Evolutionary conservation across 2,888 invertebrate genomes (phyloP).

Genomic region (Caenorhabditis macrosperma): DNA sequence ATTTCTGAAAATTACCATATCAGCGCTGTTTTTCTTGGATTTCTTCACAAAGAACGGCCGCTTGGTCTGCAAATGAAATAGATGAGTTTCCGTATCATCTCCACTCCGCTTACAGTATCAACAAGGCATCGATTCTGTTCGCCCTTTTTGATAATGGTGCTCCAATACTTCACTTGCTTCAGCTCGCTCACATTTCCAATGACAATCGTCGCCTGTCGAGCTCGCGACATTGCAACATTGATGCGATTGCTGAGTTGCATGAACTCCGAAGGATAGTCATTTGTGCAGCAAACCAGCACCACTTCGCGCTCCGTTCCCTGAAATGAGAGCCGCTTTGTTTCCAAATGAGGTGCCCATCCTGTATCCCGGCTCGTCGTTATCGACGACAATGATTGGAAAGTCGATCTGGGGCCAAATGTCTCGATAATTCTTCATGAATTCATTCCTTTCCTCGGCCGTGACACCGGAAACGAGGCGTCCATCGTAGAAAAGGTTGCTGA

Average conservation of each 20-base stretch:
- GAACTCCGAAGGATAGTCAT: constrained; percentile 13
- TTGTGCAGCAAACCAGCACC: constrained; percentile 27
- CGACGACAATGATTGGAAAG: constrained; percentile 13
- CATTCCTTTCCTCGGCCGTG: constrained; percentile 4
- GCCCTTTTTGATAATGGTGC: not conserved
- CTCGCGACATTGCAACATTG: constrained; percentile 37
- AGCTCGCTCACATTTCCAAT: constrained; percentile 18
- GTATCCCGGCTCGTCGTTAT: not conserved
- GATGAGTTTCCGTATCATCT: too few relatives aligned
- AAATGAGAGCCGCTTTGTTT: not conserved
- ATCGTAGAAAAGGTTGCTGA: constrained; percentile 32
- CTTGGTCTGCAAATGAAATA: too few relatives aligned
- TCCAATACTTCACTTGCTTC: constrained; percentile 17
- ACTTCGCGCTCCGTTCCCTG: constrained; percentile 32
- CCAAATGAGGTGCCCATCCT: not conserved
- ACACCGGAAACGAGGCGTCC: constrained; percentile 4
- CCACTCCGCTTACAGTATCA: constrained; percentile 7
- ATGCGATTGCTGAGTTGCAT: constrained; percentile 30
- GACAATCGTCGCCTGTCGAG: constrained; percentile 28
- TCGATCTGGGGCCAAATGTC: constrained; percentile 12
- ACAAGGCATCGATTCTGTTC: constrained; percentile 3
- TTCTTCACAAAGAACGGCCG: too few relatives aligned
- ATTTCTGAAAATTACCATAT: too few relatives aligned
- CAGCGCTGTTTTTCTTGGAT: too few relatives aligned
- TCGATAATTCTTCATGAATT: not conserved